Base-by-base conservation (phyloP, 2,888 invertebrate species). In the Netelia virgata region DNA sequence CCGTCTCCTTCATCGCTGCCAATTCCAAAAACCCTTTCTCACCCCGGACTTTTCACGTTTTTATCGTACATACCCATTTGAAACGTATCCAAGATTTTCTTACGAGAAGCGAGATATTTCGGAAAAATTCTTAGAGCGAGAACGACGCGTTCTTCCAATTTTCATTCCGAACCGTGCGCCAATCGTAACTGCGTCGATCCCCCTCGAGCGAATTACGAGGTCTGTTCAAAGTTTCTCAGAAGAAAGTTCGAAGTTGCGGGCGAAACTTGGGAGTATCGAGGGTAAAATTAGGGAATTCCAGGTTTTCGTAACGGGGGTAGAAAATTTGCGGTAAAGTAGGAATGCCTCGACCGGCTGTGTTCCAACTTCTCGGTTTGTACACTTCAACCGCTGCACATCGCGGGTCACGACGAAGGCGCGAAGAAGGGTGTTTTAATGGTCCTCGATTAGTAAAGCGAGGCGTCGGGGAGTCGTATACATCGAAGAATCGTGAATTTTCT, bases 381-480 rank as follows among this genome's bases (percentile, higher is more conserved):
- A 68, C 47, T 18, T 18, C 11, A 20, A 63, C 10, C 47, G 28
- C 77, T 68, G 23, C n/a, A 14, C 73, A 63, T 28, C 55, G 63
- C 16, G 63, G 50, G 64, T 83, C 85, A 64, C 77, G 81, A 85
- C 86, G 87, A 83, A 64, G 68, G 43, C 66, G 36, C 36, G 85
- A 89, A 90, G 90, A 88, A 90, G 91, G 90, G 90, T 86, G 90
- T 90, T 91, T 91, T 93, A 92, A 93, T 92, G 92, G 90, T 89
- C 86, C 86, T 76, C 92, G 92, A 93, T 93, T 93, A 93, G 93
- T 90, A 90, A 89, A 91, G 92, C 89, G 90, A 91, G 92, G 89
- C 93, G 91, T 91, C 88, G 87, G 93, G 93, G 93, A 93, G 92
- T 91, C 90, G 90, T 93, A 91, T 88, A 87, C 63, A 70, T 64